Evolutionary conservation across 2,113 vertebrate species (phyloP), one percentile per base, ranked within the genome.

Genomic region (Strix uralensis): DNA sequence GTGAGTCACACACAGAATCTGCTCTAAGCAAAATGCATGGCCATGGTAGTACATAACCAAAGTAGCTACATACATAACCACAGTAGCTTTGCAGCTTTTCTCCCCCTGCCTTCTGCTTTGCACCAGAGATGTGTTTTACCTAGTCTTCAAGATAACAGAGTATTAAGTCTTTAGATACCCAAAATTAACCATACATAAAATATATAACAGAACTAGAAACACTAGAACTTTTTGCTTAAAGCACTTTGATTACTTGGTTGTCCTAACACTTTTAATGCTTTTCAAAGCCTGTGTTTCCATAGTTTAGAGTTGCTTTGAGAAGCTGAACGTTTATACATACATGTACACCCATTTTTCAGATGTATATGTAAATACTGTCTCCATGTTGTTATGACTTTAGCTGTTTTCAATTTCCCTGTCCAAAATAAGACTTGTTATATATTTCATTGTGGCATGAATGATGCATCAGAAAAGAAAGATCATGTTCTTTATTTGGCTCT

Each of bases 1-100:
- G 99, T 99, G 99, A 99, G 99, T 99, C 72, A 88, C 63, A 40
- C 11, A 29, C 5, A 59, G 36, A 75, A 55, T 25, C 36, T 42
- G 21, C 80, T 77, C n/a, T 54, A 46, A 67, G 49, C 71, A 81
- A 88, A 72, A 62, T 67, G 93, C 92, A 94, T 91, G 96, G 72
- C 86, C 46, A 4, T 67, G 57, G 81, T 40, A 30, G 57, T 47
- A 13, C 17, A 19, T 67, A 87, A 94, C 63, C 63, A 47, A 58
- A 54, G 38, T 26, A 93, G 36, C 62, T 90, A 14, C 55, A 54
- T 54, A 55, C 3, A 5, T 88, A 72, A 92, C 71, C 59, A 71
- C 8, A 0, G 10, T 15, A 88, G 79, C 34, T 54, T 38, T 91
- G 86, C 59, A 79, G 42, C 74, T 94, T 88, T 73, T 78, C 61